These are phyloP conservation scores for Todiramphus saurophagus DNA, from an alignment of 2,113 vertebrate genomes.

Conservation along the genomic window DNA sequence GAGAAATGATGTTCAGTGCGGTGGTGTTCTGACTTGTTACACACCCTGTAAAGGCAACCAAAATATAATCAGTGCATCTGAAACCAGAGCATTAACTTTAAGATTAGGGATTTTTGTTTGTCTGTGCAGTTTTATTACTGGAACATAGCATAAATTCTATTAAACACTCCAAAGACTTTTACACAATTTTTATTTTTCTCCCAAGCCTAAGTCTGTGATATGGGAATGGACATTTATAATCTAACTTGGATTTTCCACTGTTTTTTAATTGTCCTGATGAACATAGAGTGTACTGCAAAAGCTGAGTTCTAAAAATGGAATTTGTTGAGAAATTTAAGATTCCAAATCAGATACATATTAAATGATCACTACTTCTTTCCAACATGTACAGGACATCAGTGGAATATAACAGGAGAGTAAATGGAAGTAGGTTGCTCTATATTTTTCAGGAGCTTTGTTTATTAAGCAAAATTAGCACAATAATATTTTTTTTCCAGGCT, in stretches of 20 bases:
- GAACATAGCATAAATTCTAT: not conserved
- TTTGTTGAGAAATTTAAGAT: not conserved
- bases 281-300: fast-evolving
- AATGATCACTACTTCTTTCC: not conserved
- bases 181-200: not conserved
- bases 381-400: not conserved
- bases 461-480: not conserved
- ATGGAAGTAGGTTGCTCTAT: not conserved
- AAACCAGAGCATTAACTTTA: not conserved
- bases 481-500: not conserved
- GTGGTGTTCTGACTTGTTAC: not conserved
- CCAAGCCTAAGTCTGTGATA: not conserved
- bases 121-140: not conserved
- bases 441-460: not conserved
- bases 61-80: not conserved
- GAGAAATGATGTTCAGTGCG: not conserved
- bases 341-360: not conserved
- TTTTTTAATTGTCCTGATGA: not conserved
- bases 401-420: not conserved
- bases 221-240: not conserved
- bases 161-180: not conserved
- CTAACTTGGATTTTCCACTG: not conserved
- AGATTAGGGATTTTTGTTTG: not conserved
- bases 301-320: not conserved
- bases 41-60: not conserved